Evolutionary conservation across 1,140 invertebrate genomes (phyloP).

Genomic region (Ceratina australensis): DNA sequence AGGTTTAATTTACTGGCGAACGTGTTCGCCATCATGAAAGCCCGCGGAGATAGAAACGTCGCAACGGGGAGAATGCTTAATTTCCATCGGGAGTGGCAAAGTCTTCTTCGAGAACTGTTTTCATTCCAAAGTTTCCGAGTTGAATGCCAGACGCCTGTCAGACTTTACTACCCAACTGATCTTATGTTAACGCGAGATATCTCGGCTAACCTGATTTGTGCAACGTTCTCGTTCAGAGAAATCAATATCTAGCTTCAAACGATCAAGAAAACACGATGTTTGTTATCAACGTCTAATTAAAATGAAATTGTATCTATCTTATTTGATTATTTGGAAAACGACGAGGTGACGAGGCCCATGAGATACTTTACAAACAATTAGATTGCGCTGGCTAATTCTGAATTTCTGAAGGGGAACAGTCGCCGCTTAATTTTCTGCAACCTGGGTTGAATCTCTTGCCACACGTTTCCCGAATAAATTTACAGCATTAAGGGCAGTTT

Average conservation of each 20-base stretch:
- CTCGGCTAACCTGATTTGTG: background rate
- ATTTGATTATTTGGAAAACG: too few relatives aligned
- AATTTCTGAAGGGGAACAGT: background rate
- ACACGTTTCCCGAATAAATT: background rate
- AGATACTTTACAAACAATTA: too few relatives aligned
- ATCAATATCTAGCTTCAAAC: too few relatives aligned
- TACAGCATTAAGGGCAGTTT: background rate
- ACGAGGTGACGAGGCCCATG: too few relatives aligned
- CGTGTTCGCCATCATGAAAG: constrained; percentile 18
- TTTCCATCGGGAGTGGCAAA: constrained; percentile 53
- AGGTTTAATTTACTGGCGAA: constrained; percentile 30
- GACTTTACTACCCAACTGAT: constrained; percentile 45
- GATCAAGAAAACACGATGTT: too few relatives aligned
- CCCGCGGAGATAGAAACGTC: constrained; percentile 47
- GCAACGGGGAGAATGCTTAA: constrained; percentile 47
- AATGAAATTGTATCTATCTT: too few relatives aligned
- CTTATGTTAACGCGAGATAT: constrained; percentile 50
- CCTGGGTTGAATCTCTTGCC: too few relatives aligned
- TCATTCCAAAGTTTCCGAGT: constrained; percentile 54
- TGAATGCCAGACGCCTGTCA: constrained; percentile 46
- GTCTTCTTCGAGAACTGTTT: constrained; percentile 57
- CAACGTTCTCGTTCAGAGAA: too few relatives aligned
- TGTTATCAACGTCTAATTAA: too few relatives aligned
- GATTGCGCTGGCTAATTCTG: background rate
- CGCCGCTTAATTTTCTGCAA: too few relatives aligned